Conservation (phyloP, 2,888 invertebrate genomes). For the Andrena haemorrhoa region DNA sequence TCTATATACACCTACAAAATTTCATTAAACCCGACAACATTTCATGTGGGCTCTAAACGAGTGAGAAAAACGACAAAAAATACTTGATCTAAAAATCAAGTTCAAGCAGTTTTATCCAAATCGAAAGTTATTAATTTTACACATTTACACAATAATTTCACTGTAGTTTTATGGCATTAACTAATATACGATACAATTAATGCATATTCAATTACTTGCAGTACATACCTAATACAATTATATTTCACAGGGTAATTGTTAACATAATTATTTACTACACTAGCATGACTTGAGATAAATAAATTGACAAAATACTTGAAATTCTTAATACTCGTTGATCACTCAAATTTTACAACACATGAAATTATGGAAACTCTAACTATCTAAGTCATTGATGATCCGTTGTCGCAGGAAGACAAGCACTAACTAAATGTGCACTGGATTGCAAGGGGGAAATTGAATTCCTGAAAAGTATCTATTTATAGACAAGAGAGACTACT, state of each 20-base stretch:
- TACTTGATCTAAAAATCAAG: neutral
- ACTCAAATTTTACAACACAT: neutral
- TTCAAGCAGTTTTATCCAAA: too few relatives aligned
- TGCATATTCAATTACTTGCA: too few relatives aligned
- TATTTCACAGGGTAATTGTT: too few relatives aligned
- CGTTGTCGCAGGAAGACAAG: neutral
- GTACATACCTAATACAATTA: too few relatives aligned
- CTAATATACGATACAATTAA: too few relatives aligned
- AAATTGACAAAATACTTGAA: neutral
- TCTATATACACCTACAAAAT: neutral
- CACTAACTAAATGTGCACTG: conserved; percentile 18
- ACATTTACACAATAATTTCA: neutral
- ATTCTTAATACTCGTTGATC: neutral
- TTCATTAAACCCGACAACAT: neutral
- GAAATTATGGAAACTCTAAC: neutral
- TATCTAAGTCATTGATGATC: neutral
- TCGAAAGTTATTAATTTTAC: neutral
- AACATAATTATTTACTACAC: too few relatives aligned
- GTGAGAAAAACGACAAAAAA: neutral
- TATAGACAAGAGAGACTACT: conserved; percentile 18
- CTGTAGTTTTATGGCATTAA: too few relatives aligned
- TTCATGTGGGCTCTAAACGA: neutral
- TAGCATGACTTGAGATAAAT: too few relatives aligned
- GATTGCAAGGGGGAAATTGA: conserved; percentile 14
- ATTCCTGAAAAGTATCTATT: conserved; percentile 39